Conservation (phyloP, 2,113 vertebrate genomes). For the Tupaia tana region DNA sequence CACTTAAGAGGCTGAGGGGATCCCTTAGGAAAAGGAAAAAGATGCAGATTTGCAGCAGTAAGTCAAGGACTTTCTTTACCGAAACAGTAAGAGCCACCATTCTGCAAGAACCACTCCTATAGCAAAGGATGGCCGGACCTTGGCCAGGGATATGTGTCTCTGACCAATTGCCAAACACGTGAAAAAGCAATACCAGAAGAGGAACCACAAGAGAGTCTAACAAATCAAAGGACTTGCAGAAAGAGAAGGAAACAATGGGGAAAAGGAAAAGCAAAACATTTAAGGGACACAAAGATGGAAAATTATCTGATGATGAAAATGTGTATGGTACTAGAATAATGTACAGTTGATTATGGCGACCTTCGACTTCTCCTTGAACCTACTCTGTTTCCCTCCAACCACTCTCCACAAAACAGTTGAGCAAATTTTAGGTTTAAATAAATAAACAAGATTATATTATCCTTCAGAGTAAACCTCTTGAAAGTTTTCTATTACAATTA, state of each 20-base stretch:
- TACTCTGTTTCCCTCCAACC: background rate
- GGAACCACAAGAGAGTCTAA: background rate
- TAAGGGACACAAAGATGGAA: too few relatives aligned
- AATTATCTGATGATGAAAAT: too few relatives aligned
- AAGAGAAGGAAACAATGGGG: too few relatives aligned
- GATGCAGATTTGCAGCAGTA: background rate
- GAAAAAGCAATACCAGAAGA: background rate
- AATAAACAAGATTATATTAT: background rate
- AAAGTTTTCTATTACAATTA: background rate
- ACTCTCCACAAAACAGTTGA: background rate
- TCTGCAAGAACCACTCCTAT: background rate
- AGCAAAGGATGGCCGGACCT: background rate
- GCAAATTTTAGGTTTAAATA: background rate
- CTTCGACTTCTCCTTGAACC: background rate
- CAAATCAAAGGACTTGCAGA: background rate
- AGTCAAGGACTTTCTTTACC: background rate
- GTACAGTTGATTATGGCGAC: too few relatives aligned
- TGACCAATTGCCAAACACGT: background rate
- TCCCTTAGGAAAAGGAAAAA: background rate
- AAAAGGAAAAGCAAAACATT: too few relatives aligned
- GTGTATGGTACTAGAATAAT: too few relatives aligned
- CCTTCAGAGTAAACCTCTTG: background rate
- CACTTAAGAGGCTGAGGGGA: background rate
- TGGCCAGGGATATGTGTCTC: background rate
- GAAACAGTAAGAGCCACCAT: background rate